Percentiles rank a stretch among this genome's conserved stretches.
Conservation (phyloP, 2,113 vertebrate genomes). For the Nothobranchius furzeri region DNA sequence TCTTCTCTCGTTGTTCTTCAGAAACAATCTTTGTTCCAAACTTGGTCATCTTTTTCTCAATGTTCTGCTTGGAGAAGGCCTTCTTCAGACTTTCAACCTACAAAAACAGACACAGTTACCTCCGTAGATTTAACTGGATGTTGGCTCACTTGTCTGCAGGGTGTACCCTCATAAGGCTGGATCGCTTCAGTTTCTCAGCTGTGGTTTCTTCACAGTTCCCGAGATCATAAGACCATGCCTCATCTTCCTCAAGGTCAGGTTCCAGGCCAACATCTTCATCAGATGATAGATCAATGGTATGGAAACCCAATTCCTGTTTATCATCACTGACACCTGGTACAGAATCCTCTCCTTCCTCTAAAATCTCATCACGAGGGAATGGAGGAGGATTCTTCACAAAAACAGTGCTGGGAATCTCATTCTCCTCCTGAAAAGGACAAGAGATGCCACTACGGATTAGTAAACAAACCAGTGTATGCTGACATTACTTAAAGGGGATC, state of each 20-base stretch:
- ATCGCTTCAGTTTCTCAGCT: conserved; percentile 91
- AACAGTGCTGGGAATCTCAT: conserved; percentile 92
- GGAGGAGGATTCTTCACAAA: conserved; percentile 86
- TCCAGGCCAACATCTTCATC: conserved; percentile 87
- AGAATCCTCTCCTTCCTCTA: conserved; percentile 79
- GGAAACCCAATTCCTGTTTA: conserved; percentile 85
- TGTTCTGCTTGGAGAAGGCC: conserved; percentile 93
- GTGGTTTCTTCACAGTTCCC: conserved; percentile 86
- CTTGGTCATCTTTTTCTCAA: conserved; percentile 97
- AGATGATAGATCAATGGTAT: conserved; percentile 89
- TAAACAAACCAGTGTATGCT: no score
- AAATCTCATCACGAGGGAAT: conserved; percentile 69
- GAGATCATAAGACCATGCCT: conserved; percentile 70
- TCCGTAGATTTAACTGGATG: neutral
- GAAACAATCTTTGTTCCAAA: conserved; percentile 93
- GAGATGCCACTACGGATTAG: no score
- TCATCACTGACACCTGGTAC: conserved; percentile 66
- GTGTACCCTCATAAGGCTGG: conserved; percentile 88
- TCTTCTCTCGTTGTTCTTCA: conserved; percentile 89
- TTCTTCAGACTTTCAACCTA: conserved; percentile 95
- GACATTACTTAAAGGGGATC: no score
- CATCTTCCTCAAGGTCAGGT: conserved; percentile 77
- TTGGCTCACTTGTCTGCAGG: neutral
- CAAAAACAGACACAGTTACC: neutral
- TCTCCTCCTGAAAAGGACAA: conserved; percentile 85